Conservation (phyloP, 2,888 invertebrate species). For the Sarcophaga subvicina region DNA sequence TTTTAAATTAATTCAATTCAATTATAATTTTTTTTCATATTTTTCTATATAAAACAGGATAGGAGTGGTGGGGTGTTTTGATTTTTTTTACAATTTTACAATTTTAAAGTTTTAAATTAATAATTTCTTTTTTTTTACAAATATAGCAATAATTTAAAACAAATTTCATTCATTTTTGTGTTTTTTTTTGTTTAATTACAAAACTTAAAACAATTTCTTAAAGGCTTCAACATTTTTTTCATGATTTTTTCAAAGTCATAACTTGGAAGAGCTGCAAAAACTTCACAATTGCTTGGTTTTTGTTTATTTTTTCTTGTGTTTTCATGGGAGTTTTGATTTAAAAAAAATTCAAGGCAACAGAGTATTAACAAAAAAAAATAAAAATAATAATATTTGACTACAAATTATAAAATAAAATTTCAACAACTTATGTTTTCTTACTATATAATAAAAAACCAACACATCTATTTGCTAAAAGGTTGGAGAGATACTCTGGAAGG, state of each 20-base stretch:
- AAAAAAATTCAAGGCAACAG: slow-evolving; percentile 65
- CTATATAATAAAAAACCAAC: slow-evolving; percentile 50
- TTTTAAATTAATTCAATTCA: slow-evolving; percentile 30
- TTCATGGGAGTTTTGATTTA: slow-evolving; percentile 18
- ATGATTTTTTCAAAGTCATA: slow-evolving; percentile 63
- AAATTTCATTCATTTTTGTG: too few relatives aligned
- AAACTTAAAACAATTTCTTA: slow-evolving; percentile 40
- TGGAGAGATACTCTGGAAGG: slow-evolving; percentile 9
- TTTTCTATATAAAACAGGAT: not conserved
- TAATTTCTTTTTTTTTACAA: not conserved
- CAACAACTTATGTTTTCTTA: slow-evolving; percentile 57
- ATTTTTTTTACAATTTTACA: slow-evolving; percentile 16
- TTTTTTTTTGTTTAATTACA: slow-evolving; percentile 26
- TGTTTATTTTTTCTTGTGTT: not conserved
- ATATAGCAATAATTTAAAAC: slow-evolving; percentile 13
- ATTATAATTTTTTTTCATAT: not conserved
- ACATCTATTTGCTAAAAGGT: slow-evolving; percentile 21
- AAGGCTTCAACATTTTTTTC: slow-evolving; percentile 12
- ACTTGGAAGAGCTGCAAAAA: slow-evolving; percentile 67
- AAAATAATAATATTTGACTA: slow-evolving; percentile 42
- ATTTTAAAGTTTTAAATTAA: slow-evolving; percentile 10
- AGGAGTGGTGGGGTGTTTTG: not conserved
- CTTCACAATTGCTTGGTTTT: not conserved
- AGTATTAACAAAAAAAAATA: slow-evolving; percentile 45
- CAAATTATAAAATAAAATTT: slow-evolving; percentile 44